Evolutionary conservation across 64 coral and sea anemone genomes (phyloP), one percentile per base, ranked within the genome.

Genomic region (Orbicella faveolata): DNA sequence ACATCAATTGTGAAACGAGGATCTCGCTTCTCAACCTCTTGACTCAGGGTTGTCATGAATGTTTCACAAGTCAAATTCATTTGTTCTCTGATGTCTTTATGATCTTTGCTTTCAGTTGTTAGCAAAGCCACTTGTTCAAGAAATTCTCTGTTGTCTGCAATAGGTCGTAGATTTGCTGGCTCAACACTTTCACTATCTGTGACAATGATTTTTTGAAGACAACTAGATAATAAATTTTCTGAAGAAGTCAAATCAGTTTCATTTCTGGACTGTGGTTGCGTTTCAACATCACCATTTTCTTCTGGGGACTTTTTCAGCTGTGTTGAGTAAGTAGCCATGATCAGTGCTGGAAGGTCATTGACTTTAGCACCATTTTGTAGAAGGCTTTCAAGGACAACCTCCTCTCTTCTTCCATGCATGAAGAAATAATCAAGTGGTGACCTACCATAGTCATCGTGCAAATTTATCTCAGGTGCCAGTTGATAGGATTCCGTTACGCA

Each of bases 1-100:
- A 88, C 85, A 88, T 59, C 39, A 30, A 55, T 59, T 4, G 85
- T 41, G 35, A 88, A 88, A 59, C 85, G 51, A 57, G 72, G 70
- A 76, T 88, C 85, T 30, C 16, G 16, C 73, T 30, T 88, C 34
- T 48, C 73, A 14, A 88, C 57, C 57, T 88, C 85, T 10, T 75
- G 48, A 88, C 72, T 59, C 39, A 88, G 68, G 35, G 16, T 26
- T 19, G 11, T 88, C 16, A 88, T 35, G 75, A 88, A 88, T 19
- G 51, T 88, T 26, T 88, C 85, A 88, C 51, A 59, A 6, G 53
- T 21, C 34, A 55, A 88, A 55, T 88, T 88, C 36, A 88, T 75
- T 26, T 23, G 34, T 19, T 76, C 35, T 55, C 35, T 48, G 36
- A 88, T 48, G 13, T 76, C 26, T 57, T 48, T 34, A 59, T 62